Evolutionary conservation across 2,797 vertebrate species (phyloP), one percentile per base, ranked within the genome.

Genomic region (Percopsis omiscomaycus): DNA sequence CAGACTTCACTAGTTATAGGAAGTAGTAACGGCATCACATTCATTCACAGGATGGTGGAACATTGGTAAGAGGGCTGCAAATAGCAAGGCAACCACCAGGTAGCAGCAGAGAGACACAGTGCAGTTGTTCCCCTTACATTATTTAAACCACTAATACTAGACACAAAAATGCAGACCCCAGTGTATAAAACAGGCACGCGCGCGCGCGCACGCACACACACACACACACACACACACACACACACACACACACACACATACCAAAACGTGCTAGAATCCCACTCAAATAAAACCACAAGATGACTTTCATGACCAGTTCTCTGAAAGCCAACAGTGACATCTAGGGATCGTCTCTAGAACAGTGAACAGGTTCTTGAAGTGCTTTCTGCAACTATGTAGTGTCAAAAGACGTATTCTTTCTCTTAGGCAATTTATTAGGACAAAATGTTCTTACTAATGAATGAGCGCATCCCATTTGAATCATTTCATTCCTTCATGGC

Each of bases 321-420:
- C 30, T 37, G 32, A 37, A 54, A 63, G 27, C 42, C 51, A 46
- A 75, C 57, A 79, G 71, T 64, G 55, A 68, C 80, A 78, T 68
- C 78, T 78, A 69, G 77, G 81, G 67, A 44, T 28, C 10, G n/a
- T 13, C 10, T 48, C n/a, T 37, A 8, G 3, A 37, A 37, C 32
- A 37, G 32, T 37, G 6, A 37, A 37, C 32, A 5, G 5, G 32
- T 37, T 37, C 8, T 37, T 5, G 32, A 37, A 37, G 32, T 37
- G 32, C 32, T 37, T 37, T 37, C 32, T 37, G 32, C 32, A 37
- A 8, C 32, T 37, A 37, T 22, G 22, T 22, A 22, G 22, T 22
- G 22, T 22, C 22, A 22, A 22, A 22, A 22, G 22, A 22, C 22
- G 22, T 22, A 22, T 22, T 22, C 22, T 1, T 22, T 22, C 22